These are phyloP conservation scores for Helostoma temminkii DNA, from an alignment of 2,797 vertebrate genomes.

Conservation along the genomic window DNA sequence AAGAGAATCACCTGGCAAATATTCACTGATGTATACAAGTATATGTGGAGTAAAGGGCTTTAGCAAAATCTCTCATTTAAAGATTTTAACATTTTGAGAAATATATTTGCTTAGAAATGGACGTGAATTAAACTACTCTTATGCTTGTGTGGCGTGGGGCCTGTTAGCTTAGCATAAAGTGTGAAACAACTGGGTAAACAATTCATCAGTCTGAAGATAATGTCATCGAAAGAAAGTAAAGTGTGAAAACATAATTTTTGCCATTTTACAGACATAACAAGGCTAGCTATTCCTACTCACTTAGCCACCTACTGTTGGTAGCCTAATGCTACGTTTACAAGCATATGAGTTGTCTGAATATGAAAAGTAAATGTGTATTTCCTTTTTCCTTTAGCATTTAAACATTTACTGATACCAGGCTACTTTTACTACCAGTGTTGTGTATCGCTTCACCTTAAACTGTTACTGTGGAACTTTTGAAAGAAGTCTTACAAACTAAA, in stretches of 20 bases:
- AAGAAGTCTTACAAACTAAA: slow-evolving; percentile 22
- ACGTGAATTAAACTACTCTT: background rate
- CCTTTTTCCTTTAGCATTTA: background rate
- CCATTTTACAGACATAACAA: no score
- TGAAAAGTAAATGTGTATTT: slow-evolving; percentile 7
- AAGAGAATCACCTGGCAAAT: slow-evolving; percentile 19
- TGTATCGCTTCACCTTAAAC: slow-evolving; percentile 6
- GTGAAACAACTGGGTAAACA: background rate
- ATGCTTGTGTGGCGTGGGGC: no score
- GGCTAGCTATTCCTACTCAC: background rate
- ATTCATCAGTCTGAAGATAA: background rate
- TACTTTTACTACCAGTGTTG: background rate
- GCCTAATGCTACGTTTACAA: background rate
- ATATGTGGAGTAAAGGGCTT: slow-evolving; percentile 48
- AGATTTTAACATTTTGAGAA: slow-evolving; percentile 12
- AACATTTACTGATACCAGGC: background rate
- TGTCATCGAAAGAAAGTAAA: background rate
- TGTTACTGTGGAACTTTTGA: slow-evolving; percentile 1
- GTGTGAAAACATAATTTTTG: background rate
- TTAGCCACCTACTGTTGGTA: background rate
- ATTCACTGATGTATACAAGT: slow-evolving; percentile 1
- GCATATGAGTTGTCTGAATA: background rate
- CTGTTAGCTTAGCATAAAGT: background rate
- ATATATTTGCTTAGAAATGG: slow-evolving; percentile 1
- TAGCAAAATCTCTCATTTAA: slow-evolving; percentile 11